phyloP scores from a whole-genome alignment of 2,113 vertebrate species.

The Octodon degus region DNA sequence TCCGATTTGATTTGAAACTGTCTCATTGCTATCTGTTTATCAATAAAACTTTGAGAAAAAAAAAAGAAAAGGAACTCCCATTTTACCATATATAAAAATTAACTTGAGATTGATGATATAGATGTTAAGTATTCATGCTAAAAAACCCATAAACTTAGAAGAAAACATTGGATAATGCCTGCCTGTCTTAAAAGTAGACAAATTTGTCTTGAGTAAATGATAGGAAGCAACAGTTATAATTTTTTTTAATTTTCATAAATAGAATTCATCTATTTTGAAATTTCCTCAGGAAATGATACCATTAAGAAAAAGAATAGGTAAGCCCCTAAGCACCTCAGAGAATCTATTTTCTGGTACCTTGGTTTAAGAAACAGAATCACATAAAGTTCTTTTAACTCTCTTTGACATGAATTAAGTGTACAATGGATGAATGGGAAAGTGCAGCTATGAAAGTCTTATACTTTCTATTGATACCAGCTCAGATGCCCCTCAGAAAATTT shows the following conservation, averaged over 20 bases:
- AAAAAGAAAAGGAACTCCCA: neutral
- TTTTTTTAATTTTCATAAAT: neutral
- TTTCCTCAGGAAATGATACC: neutral
- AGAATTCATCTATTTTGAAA: constrained; percentile 32
- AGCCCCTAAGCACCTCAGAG: neutral
- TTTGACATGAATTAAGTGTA: neutral
- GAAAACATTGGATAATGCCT: neutral
- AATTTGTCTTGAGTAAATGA: neutral
- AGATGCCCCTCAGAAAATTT: neutral
- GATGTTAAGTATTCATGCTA: constrained; percentile 6
- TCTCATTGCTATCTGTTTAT: no score
- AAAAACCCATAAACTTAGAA: neutral
- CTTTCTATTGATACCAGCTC: neutral
- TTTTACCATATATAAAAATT: neutral
- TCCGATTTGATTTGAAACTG: no score
- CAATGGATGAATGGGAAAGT: neutral
- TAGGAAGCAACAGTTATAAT: neutral
- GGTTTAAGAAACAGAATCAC: neutral
- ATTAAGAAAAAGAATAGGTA: constrained; percentile 33
- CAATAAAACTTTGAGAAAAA: no score
- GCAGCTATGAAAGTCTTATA: neutral
- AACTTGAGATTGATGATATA: neutral
- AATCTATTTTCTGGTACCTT: neutral
- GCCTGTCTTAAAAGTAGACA: neutral
- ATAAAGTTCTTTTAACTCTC: neutral